Conservation (phyloP, 2,888 invertebrate genomes). For the Eupithecia dodoneata region DNA sequence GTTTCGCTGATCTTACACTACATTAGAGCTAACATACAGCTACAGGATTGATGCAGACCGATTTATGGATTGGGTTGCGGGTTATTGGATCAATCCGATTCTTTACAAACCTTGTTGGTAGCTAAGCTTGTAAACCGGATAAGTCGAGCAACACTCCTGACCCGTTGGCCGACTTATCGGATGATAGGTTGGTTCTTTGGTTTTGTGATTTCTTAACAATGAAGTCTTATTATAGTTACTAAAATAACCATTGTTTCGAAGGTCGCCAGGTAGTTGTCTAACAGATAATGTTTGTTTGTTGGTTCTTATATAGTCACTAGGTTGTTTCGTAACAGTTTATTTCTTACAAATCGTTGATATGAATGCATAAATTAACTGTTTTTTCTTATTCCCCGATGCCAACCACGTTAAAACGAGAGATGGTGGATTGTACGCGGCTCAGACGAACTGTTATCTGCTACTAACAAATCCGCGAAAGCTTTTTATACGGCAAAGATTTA, state of each 20-base stretch:
- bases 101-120: not conserved
- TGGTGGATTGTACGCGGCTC: not conserved
- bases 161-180: slow-evolving; percentile 2
- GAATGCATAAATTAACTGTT: not conserved
- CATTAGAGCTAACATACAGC: slow-evolving; percentile 13
- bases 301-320: not conserved
- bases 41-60: slow-evolving; percentile 10
- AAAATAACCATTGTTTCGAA: not conserved
- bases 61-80: slow-evolving; percentile 21
- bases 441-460: not conserved
- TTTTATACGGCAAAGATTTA: not conserved
- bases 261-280: not conserved
- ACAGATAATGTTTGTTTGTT: not conserved
- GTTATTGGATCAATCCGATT: slow-evolving; percentile 4
- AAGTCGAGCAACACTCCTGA: slow-evolving; percentile 1
- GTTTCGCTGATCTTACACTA: slow-evolving; percentile 24
- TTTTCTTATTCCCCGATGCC: not conserved
- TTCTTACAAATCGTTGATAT: not conserved
- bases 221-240: not conserved
- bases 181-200: not conserved
- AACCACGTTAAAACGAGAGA: not conserved
- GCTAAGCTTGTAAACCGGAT: not conserved
- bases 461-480: not conserved
- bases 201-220: not conserved
- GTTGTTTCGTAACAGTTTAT: not conserved